Evolutionary conservation across 2,888 invertebrate species (phyloP), one percentile per base, ranked within the genome.

Genomic region (Xestoiulus laeticollis): DNA sequence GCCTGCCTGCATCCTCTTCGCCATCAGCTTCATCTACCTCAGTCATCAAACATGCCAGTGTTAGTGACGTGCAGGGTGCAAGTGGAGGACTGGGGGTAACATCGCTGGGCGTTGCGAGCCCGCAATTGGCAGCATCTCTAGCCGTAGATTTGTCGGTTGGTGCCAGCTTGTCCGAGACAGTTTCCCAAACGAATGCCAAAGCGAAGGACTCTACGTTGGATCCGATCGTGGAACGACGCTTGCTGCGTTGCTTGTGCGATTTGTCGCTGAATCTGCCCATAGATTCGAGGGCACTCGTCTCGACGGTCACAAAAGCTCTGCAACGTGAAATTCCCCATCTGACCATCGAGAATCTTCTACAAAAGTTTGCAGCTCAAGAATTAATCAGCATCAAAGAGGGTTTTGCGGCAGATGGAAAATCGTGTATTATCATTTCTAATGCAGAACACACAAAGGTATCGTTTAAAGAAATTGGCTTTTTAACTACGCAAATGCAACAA

Each of bases 331-430:
- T 94, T 8, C 93, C 94, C 4, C 94, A 95, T 89, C 93, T 94
- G 85, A 93, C 94, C 89, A 93, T 96, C 12, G 94, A 95, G 90
- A 95, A 95, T 91, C 93, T 96, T 85, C 92, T 96, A 5, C 95
- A 95, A 90, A 96, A 96, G 91, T 94, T 96, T 91, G 94, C 96
- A 1, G 94, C 95, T n/a, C 96, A 96, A 91, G 94, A 95, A 91
- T 91, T 95, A 87, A 94, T 96, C 89, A 93, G 92, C 85, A 92
- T 94, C 32, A 93, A 93, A 90, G 93, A 93, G 89, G 91, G 91
- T 38, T 90, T 91, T 43, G 93, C 93, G 32, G 43, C 89, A 89
- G 93, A 94, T 90, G 92, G 92, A 0, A 91, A 91, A 88, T 90
- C 90, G 3, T 91, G 92, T 87, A 90, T 94, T 26, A 93, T 94